These are phyloP conservation scores for Adrianichthys oophorus DNA, from an alignment of 2,797 vertebrate genomes.

Conservation along the genomic window DNA sequence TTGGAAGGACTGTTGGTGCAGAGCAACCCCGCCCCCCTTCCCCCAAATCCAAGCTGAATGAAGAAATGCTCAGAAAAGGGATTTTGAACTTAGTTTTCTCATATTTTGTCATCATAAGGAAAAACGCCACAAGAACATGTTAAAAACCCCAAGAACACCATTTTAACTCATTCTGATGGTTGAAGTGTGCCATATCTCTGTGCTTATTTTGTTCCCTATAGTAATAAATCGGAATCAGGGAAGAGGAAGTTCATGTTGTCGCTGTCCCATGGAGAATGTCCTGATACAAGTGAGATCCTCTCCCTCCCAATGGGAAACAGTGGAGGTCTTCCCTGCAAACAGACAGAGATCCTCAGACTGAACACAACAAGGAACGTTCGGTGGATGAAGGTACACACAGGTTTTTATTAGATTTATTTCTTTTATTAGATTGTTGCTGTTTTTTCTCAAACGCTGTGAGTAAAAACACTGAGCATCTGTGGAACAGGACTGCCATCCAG, in stretches of 20 bases:
- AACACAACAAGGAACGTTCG: slow-evolving; percentile 14
- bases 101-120: no score
- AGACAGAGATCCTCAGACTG: slow-evolving; percentile 35
- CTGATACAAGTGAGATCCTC: slow-evolving; percentile 25
- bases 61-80: no score
- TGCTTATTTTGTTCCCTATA: slow-evolving; percentile 10
- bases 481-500: slow-evolving; percentile 45
- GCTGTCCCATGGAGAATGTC: slow-evolving; percentile 54
- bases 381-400: slow-evolving; percentile 65
- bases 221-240: background rate
- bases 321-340: slow-evolving; percentile 43
- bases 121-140: no score
- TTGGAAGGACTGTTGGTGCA: no score
- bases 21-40: no score
- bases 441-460: background rate
- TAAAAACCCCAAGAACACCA: no score
- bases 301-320: background rate
- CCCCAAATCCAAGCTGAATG: no score
- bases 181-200: background rate
- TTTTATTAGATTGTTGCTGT: no score
- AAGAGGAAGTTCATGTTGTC: slow-evolving; percentile 25
- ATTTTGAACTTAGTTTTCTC: no score
- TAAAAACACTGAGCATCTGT: slow-evolving; percentile 4
- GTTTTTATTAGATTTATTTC: background rate
- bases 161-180: no score